Evolutionary conservation across 2,888 invertebrate genomes (phyloP).

Genomic region (Timema podura): DNA sequence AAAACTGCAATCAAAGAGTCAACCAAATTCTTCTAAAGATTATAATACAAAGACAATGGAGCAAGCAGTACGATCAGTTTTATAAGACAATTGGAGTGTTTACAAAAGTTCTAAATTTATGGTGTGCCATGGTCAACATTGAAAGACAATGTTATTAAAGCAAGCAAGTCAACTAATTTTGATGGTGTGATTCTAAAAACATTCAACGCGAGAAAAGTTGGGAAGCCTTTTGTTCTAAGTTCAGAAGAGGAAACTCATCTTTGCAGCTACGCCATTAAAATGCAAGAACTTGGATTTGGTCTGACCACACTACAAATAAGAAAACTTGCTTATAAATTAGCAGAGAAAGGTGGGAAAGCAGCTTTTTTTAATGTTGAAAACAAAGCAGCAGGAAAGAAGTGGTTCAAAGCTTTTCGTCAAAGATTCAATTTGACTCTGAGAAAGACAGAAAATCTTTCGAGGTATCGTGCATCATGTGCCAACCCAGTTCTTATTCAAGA

Average conservation of each 20-base stretch:
- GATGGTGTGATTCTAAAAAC: not conserved
- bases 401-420: not conserved
- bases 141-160: constrained; percentile 5
- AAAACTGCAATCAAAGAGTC: too few relatives aligned
- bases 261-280: not conserved
- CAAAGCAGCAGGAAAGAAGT: constrained; percentile 3
- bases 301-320: constrained; percentile 12
- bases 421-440: not conserved
- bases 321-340: constrained; percentile 14
- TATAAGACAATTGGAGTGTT: constrained; percentile 11
- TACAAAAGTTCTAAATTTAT: not conserved
- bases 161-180: not conserved
- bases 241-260: not conserved
- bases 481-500: constrained; percentile 4
- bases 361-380: constrained; percentile 6
- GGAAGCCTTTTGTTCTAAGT: not conserved
- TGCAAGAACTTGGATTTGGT: constrained; percentile 16
- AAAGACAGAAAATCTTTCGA: constrained; percentile 11
- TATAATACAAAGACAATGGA: constrained; percentile 5
- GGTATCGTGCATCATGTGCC: constrained; percentile 13
- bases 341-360: not conserved
- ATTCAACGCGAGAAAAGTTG: not conserved
- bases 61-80: not conserved
- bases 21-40: too few relatives aligned
- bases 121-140: constrained; percentile 2